phyloP scores from a whole-genome alignment of 2,113 vertebrate genomes.

The Lycaon pictus region DNA sequence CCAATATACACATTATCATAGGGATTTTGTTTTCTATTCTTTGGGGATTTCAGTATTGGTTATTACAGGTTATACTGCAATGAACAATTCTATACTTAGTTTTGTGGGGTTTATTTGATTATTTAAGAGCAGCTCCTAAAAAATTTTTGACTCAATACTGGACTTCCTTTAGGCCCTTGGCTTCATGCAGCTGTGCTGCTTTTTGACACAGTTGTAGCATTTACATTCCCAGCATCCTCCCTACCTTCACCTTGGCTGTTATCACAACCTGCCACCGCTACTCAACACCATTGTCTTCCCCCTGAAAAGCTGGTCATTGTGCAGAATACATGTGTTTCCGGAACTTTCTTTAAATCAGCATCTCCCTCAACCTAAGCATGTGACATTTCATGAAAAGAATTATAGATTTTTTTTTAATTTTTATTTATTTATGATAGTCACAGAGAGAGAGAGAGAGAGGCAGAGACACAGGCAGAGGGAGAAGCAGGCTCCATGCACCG shows the following conservation, averaged over 20 bases:
- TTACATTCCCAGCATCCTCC: not conserved
- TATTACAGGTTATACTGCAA: not conserved
- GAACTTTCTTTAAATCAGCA: not conserved
- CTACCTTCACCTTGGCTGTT: not conserved
- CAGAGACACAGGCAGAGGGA: too few species aligned
- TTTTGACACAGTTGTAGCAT: not conserved
- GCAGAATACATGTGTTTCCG: not conserved
- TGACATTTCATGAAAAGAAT: not conserved
- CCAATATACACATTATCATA: not conserved
- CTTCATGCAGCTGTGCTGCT: not conserved
- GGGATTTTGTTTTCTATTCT: not conserved
- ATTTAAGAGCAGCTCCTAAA: not conserved
- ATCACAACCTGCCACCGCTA: not conserved
- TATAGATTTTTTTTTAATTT: too few species aligned
- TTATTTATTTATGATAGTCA: too few species aligned
- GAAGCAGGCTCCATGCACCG: too few species aligned
- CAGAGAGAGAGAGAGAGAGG: too few species aligned
- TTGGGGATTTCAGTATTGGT: not conserved
- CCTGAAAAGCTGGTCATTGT: not conserved
- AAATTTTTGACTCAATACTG: not conserved
- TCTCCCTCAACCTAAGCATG: not conserved
- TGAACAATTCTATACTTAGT: not conserved
- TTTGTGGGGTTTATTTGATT: not conserved
- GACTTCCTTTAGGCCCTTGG: not conserved
- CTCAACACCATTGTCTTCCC: not conserved